A percentile compares a stretch with the other conserved stretches of the same genome.
phyloP scores from a whole-genome alignment of 2,888 invertebrate genomes.

The Camponotus fellah region DNA sequence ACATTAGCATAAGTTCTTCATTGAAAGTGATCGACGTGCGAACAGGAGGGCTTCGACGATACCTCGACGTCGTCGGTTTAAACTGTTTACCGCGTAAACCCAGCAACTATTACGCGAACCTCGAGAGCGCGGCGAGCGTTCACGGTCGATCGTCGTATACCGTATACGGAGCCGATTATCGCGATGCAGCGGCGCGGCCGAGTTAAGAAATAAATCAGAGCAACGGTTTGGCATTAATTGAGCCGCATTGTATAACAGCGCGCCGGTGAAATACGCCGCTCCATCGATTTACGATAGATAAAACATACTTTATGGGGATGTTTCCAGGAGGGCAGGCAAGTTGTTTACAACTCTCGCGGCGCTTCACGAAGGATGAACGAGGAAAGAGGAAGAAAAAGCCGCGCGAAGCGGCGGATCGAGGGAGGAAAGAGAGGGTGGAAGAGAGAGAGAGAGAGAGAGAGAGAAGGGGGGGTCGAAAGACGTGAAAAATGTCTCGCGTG shows the following conservation, averaged over 20 bases:
- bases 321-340: constrained; percentile 80
- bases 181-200: constrained; percentile 68
- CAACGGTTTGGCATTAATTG: constrained; percentile 85
- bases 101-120: constrained; percentile 59
- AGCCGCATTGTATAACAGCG: constrained; percentile 84
- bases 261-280: constrained; percentile 82
- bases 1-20: constrained; percentile 39
- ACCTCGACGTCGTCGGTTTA: constrained; percentile 63
- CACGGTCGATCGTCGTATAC: constrained; percentile 56
- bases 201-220: constrained; percentile 85
- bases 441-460: neutral
- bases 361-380: constrained; percentile 52
- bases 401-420: constrained; percentile 41
- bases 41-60: constrained; percentile 16
- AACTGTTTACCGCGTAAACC: constrained; percentile 65
- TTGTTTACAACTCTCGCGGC: constrained; percentile 79
- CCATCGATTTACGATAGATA: constrained; percentile 86
- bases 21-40: constrained; percentile 42
- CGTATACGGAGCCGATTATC: constrained; percentile 74
- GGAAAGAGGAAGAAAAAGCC: constrained; percentile 41
- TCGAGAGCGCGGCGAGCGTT: constrained; percentile 61
- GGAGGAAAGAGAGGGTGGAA: constrained; percentile 3
- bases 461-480: constrained; percentile 19
- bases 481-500: constrained; percentile 50
- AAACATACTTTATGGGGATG: constrained; percentile 85